Base-by-base conservation (phyloP, 2,113 vertebrate genomes). In the Corythaeola cristata region DNA sequence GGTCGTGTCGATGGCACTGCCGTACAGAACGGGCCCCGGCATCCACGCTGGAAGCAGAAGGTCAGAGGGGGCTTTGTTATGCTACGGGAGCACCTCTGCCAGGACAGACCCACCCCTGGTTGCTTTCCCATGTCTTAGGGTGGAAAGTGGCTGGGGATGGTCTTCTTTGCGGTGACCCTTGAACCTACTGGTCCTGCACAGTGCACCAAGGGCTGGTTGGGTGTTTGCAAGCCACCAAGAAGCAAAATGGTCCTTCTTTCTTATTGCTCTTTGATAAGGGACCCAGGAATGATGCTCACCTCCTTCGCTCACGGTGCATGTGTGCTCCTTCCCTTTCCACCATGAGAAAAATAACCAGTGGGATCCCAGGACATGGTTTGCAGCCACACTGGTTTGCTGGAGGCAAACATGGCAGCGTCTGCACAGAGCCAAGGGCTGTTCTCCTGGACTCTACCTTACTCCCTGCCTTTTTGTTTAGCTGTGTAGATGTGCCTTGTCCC, bases 11-110 rank as follows among this genome's bases (percentile, higher is more conserved):
- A 99, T 99, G 95, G 98, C 96, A 1, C 96, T 98, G 85, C 99
- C 99, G 0, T 99, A 99, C 73, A 99, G 86, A 55, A 99, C 98
- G 0, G 99, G 99, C 1, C 98, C 98, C 0, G 99, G 99, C 97
- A 99, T 98, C 98, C 99, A 99, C 0, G 99, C 99, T 99, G 92
- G 27, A n/a, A 89, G 41, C 22, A 86, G 56, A n/a, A 8, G 3
- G 78, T 27, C 58, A 44, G 41, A 30, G 15, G 8, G 19, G 12
- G 5, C 3, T 44, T 58, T 18, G 19, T 58, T 27, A 47, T 2
- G 8, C 37, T 18, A 27, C 2, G 4, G 47, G 50, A 92, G 8
- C 23, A 28, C 5, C 63, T 60, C 14, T 30, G 22, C 20, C 0
- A 1, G 39, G 15, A 63, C 18, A 78, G 26, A 41, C 13, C 50